Conservation (phyloP, 2,888 invertebrate species). For the Alcis repandata region DNA sequence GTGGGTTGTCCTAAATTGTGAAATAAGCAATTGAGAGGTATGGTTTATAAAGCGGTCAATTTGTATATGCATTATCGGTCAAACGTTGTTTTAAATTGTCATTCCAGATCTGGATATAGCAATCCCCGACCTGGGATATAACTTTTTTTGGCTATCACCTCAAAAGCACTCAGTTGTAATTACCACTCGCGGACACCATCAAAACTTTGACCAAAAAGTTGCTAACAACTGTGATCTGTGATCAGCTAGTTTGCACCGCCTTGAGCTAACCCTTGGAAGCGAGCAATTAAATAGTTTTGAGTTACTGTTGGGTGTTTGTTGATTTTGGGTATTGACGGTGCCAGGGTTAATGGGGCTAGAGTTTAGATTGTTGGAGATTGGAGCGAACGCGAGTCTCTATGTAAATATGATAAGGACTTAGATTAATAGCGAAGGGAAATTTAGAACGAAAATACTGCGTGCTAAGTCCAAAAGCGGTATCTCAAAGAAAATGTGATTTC, state of each 20-base stretch:
- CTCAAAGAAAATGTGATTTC: too few relatives aligned
- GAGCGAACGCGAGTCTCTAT: constrained; percentile 1
- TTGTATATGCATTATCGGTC: too few relatives aligned
- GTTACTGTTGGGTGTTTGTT: constrained; percentile 11
- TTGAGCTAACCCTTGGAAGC: neutral
- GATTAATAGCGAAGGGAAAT: neutral
- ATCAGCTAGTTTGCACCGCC: neutral
- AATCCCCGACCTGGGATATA: too few relatives aligned
- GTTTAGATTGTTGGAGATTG: constrained; percentile 6
- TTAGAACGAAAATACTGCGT: too few relatives aligned
- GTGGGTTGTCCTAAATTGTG: too few relatives aligned
- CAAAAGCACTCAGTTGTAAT: too few relatives aligned
- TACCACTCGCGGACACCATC: neutral
- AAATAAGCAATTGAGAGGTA: neutral
- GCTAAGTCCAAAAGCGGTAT: too few relatives aligned
- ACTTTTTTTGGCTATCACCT: too few relatives aligned
- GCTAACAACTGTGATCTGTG: neutral
- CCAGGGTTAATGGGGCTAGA: neutral
- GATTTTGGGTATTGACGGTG: constrained; percentile 16
- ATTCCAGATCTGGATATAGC: too few relatives aligned
- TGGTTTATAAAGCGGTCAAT: too few relatives aligned
- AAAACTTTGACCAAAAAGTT: neutral
- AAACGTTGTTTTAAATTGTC: too few relatives aligned
- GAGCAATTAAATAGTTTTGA: constrained; percentile 17
- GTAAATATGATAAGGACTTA: neutral